Evolutionary conservation across 2,888 invertebrate genomes (phyloP).

Genomic region (Synanthedon vespiformis): DNA sequence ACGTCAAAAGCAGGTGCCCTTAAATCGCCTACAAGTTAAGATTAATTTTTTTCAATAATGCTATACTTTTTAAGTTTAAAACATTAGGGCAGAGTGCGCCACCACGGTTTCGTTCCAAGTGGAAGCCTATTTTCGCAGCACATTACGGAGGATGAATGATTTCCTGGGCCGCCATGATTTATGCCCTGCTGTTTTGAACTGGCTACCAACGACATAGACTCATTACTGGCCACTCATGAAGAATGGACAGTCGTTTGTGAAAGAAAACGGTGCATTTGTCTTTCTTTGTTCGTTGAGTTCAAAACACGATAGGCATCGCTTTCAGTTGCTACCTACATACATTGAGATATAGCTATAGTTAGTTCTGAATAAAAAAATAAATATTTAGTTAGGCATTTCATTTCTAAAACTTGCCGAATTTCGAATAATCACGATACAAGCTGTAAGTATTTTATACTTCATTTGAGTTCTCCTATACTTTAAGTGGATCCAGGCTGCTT

Average conservation of each 20-base stretch:
- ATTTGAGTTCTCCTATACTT: too few relatives aligned
- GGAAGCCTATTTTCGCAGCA: conserved; percentile 68
- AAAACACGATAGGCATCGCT: conserved; percentile 23
- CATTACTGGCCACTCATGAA: conserved; percentile 43
- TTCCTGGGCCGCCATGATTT: conserved; percentile 65
- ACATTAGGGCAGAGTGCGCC: conserved; percentile 50
- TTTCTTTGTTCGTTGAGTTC: conserved; percentile 50
- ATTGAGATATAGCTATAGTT: too few relatives aligned
- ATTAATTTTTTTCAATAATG: conserved; percentile 44
- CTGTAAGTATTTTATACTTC: too few relatives aligned
- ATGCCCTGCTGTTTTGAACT: conserved; percentile 37
- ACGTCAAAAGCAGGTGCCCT: conserved; percentile 9
- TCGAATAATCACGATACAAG: too few relatives aligned
- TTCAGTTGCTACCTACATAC: neutral
- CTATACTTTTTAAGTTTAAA: conserved; percentile 41
- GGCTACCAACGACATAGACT: conserved; percentile 40
- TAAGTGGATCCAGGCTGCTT: too few relatives aligned
- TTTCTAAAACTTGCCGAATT: too few relatives aligned
- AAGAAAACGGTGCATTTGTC: conserved; percentile 52
- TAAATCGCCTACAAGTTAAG: conserved; percentile 8
- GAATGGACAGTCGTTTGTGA: conserved; percentile 56
- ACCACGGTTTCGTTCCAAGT: conserved; percentile 33
- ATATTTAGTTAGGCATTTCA: neutral
- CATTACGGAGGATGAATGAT: conserved; percentile 68
- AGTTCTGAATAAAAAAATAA: too few relatives aligned